These are phyloP conservation scores for Sesia bembeciformis DNA, from an alignment of 2,888 invertebrate species.

Conservation along the genomic window DNA sequence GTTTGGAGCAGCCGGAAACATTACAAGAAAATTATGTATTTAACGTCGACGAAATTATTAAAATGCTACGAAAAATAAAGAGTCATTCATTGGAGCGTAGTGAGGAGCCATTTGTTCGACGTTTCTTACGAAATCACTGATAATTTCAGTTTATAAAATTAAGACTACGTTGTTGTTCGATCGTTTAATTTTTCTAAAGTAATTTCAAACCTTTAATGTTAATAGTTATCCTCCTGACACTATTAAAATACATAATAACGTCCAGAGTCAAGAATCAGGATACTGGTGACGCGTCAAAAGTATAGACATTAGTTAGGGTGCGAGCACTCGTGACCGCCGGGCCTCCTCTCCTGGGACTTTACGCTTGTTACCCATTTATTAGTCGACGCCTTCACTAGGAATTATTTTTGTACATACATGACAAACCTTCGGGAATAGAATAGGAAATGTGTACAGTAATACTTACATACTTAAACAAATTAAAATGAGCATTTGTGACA, in stretches of 20 bases:
- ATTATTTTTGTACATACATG: conserved; percentile 26
- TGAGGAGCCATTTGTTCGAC: background rate
- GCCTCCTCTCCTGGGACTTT: conserved; percentile 32
- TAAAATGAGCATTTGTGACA: background rate
- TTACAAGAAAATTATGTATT: conserved; percentile 10
- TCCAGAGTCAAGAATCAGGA: too few relatives aligned
- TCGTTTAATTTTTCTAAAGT: too few relatives aligned
- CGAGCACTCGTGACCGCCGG: conserved; percentile 7
- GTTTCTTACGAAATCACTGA: background rate
- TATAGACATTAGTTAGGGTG: too few relatives aligned
- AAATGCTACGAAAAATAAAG: conserved; percentile 18
- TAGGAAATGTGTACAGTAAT: background rate
- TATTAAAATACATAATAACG: too few relatives aligned
- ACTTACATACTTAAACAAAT: background rate
- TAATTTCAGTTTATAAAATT: too few relatives aligned
- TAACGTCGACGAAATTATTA: conserved; percentile 30
- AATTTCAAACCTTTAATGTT: too few relatives aligned
- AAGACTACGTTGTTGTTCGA: too few relatives aligned
- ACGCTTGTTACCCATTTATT: conserved; percentile 36
- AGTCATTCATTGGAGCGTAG: background rate
- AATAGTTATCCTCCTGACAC: too few relatives aligned
- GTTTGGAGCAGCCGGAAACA: conserved; percentile 43
- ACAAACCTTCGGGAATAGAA: background rate
- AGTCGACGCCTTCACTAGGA: conserved; percentile 28
- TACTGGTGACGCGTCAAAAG: too few relatives aligned